A percentile compares a stretch with the other conserved stretches of the same genome.
phyloP scores from a whole-genome alignment of 2,797 vertebrate species.

The Nasua narica region DNA sequence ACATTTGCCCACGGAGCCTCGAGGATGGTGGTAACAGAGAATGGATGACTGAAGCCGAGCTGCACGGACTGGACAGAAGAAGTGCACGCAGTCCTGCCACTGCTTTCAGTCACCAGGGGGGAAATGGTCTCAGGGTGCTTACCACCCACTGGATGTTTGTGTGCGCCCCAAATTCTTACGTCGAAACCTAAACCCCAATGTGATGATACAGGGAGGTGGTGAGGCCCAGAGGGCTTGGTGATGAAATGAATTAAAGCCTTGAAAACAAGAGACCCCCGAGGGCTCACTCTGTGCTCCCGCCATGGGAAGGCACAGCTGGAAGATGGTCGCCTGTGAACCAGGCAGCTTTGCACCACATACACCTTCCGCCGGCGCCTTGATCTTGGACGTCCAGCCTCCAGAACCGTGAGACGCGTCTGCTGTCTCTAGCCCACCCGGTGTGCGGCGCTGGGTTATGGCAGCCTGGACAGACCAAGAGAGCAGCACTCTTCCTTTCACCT shows the following conservation, averaged over 20 bases:
- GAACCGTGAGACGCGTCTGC: background rate
- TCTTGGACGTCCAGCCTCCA: background rate
- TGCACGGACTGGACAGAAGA: background rate
- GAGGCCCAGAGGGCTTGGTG: background rate
- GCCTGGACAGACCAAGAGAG: background rate
- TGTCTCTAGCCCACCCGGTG: background rate
- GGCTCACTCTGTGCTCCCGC: background rate
- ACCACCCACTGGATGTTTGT: background rate
- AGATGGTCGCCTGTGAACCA: background rate
- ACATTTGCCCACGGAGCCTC: background rate
- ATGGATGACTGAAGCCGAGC: background rate
- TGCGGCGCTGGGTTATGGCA: background rate
- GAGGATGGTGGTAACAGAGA: slow-evolving; percentile 1
- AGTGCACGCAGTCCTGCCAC: background rate
- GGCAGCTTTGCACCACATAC: background rate
- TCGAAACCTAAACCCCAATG: background rate
- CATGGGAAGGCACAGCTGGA: background rate
- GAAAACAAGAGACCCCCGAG: background rate
- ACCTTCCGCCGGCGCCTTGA: background rate
- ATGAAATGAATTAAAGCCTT: background rate
- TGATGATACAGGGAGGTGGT: background rate
- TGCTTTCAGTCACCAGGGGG: background rate
- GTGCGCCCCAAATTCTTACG: background rate
- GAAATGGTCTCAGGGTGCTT: background rate
- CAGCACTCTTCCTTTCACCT: background rate